These are phyloP conservation scores for Habropoda laboriosa DNA, from an alignment of 1,140 invertebrate genomes.

Conservation along the genomic window DNA sequence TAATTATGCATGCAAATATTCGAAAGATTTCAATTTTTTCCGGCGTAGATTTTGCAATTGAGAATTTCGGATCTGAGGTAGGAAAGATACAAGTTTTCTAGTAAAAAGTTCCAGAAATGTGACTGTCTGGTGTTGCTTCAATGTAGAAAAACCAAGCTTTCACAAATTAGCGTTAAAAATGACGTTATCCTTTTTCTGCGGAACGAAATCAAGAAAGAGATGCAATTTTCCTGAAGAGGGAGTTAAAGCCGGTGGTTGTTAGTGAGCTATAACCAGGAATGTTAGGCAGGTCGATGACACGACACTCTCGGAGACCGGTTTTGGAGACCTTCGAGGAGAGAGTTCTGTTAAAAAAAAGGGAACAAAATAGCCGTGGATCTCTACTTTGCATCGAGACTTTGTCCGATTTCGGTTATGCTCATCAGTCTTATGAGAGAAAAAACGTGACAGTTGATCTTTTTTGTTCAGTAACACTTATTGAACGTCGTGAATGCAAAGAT, in stretches of 20 bases:
- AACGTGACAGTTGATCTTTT: neutral
- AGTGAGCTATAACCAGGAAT: conserved; percentile 66
- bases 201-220: neutral
- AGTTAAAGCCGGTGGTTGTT: conserved; percentile 44
- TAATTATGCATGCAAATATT: too few relatives aligned
- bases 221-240: conserved; percentile 30
- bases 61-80: too few relatives aligned
- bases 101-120: neutral
- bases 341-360: conserved; percentile 59
- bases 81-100: too few relatives aligned
- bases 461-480: neutral
- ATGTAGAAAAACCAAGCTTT: neutral
- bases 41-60: too few relatives aligned
- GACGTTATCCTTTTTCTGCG: neutral
- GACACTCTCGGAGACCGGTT: conserved; percentile 64
- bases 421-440: neutral
- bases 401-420: neutral
- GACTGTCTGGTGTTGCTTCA: neutral
- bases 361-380: conserved; percentile 44
- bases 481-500: too few relatives aligned
- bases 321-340: conserved; percentile 61
- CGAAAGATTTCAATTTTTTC: too few relatives aligned
- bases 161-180: neutral
- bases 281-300: conserved; percentile 71
- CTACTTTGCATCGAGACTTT: conserved; percentile 44